Base-by-base conservation (phyloP, 2,888 invertebrate genomes). In the Orthosia cruda region DNA sequence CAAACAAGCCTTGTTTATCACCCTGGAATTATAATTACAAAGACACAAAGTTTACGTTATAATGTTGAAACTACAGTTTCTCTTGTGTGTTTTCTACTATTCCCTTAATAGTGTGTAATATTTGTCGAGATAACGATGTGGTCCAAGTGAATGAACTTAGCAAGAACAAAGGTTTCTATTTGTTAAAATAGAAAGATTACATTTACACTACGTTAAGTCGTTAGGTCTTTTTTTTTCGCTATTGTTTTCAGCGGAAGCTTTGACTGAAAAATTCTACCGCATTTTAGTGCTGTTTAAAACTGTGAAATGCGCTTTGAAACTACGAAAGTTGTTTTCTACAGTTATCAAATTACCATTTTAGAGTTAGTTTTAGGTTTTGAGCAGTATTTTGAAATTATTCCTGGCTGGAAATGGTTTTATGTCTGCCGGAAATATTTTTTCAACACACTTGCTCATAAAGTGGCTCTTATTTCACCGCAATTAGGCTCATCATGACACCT, bases 11-110 rank as follows among this genome's bases (percentile, higher is more conserved):
- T 32, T 54, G 55, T 65, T 64, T 73, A 65, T 58, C 23, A n/a
- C 52, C 3, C 5, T 52, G 23, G 71, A 83, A 71, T 57, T 50
- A 20, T 63, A 70, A 71, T 80, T 55, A 58, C 54, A 63, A 47
- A 67, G 54, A 58, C 54, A n/a, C 16, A 50, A 80, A 80, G 74
- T 80, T 80, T 84, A 84, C 47, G 20, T 80, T 80, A 12, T 65
- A 62, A 73, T 76, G 66, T 63, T 84, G 49, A 67, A 67, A 57
- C 64, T 47, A 61, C 68, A 77, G 54, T 52, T 50, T 59, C 55
- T 58, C 16, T n/a, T 50, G 45, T 68, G 15, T 32, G 26, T 68
- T 61, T 76, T 40, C 9, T 40, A 40, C 40, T 40, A 40, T 40
- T 65, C 62, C 50, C 47, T 63, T 49, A 40, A 23, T n/a, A 75